Percentiles rank a stretch among this genome's conserved stretches.
phyloP scores from a whole-genome alignment of 2,797 vertebrate species.

The Pseudochirops corinnae region DNA sequence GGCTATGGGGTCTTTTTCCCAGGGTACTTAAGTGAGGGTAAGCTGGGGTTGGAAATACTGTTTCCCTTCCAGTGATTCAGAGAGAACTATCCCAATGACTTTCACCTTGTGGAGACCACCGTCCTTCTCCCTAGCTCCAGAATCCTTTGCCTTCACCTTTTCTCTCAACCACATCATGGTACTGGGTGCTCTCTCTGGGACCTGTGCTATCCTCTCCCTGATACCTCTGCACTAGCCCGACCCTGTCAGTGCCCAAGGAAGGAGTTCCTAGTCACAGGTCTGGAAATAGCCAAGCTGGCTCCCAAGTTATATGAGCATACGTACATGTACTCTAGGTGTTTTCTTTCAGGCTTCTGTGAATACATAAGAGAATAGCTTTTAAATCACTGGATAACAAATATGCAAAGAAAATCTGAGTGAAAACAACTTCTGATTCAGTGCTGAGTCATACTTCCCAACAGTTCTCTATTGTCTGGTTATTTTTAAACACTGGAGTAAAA shows the following conservation, averaged over 20 bases:
- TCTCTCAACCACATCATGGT: neutral
- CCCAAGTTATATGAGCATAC: neutral
- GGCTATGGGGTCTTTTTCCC: neutral
- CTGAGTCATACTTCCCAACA: slow-evolving; percentile 57
- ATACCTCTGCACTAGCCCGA: neutral
- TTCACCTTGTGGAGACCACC: neutral
- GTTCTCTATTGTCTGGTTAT: slow-evolving; percentile 56
- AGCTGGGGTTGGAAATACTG: too few species aligned
- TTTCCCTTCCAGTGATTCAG: neutral
- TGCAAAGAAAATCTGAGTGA: neutral
- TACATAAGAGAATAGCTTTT: neutral
- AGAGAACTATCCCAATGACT: neutral
- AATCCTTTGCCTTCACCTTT: neutral
- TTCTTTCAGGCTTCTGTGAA: slow-evolving; percentile 1
- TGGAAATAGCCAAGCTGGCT: neutral
- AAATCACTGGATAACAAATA: slow-evolving; percentile 53
- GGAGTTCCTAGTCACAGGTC: neutral
- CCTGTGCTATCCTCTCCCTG: neutral
- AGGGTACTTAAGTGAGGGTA: neutral
- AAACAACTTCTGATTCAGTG: neutral
- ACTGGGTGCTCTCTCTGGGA: neutral
- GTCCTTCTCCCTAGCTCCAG: neutral
- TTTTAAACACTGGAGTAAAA: slow-evolving; percentile 69
- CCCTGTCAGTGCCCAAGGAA: neutral
- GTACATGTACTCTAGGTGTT: neutral